phyloP scores from a whole-genome alignment of 2,888 invertebrate species.

The Pterobdella sp. region DNA sequence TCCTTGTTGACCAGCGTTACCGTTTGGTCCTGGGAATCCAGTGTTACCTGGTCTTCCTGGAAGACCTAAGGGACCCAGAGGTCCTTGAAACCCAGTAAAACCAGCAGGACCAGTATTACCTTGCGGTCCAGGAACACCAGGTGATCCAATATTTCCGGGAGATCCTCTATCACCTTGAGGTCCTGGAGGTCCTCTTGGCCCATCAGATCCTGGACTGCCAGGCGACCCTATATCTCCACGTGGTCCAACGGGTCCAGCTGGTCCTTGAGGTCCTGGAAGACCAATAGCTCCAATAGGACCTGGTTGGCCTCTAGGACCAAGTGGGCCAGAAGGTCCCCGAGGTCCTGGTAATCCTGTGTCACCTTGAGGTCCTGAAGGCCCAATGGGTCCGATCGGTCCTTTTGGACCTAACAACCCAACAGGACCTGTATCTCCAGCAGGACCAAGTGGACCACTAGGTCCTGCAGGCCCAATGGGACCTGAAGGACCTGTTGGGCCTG shows the following conservation, averaged over 20 bases:
- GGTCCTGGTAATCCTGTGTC: not conserved
- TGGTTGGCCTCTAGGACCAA: conserved; percentile 15
- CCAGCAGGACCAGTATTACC: conserved; percentile 29
- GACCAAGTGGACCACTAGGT: conserved; percentile 28
- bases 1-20: conserved; percentile 20
- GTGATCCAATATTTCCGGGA: conserved; percentile 12
- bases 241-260: conserved; percentile 26
- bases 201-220: conserved; percentile 24
- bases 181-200: conserved; percentile 50
- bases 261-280: conserved; percentile 1
- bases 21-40: conserved; percentile 27
- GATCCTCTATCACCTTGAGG: conserved; percentile 40
- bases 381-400: conserved; percentile 7
- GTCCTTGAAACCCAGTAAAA: conserved; percentile 23
- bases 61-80: conserved; percentile 24
- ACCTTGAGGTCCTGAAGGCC: not conserved
- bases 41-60: conserved; percentile 29
- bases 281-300: conserved; percentile 16
- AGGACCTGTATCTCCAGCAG: conserved; percentile 14
- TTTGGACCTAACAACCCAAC: not conserved
- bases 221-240: conserved; percentile 28
- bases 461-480: conserved; percentile 30
- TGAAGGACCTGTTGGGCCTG: conserved; percentile 28
- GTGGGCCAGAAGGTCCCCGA: conserved; percentile 19
- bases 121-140: conserved; percentile 33